Conservation (phyloP, 2,113 vertebrate species). For the Galemys pyrenaicus region DNA sequence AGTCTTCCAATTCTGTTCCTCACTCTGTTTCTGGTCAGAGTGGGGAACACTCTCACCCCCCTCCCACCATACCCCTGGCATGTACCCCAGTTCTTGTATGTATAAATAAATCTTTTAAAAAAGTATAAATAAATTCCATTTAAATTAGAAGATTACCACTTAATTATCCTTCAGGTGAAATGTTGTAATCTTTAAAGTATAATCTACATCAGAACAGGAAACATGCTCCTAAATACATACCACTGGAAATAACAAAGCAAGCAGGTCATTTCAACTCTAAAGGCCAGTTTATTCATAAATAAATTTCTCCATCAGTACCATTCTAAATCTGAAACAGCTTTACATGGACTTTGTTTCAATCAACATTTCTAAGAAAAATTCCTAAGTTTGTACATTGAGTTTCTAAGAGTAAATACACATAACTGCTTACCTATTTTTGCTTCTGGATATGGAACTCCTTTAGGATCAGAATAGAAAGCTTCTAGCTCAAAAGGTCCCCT, state of each 20-base stretch:
- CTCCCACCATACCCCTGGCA: no score
- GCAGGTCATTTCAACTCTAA: background rate
- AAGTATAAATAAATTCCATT: no score
- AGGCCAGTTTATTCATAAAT: background rate
- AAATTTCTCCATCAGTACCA: background rate
- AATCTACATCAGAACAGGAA: background rate
- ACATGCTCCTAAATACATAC: background rate
- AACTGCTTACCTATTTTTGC: conserved; percentile 87
- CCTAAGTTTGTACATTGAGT: background rate
- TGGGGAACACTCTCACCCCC: no score
- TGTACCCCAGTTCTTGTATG: no score
- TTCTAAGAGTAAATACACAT: background rate
- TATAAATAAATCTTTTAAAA: no score
- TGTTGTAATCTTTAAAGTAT: background rate
- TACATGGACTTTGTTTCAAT: background rate
- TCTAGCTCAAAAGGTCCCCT: conserved; percentile 89
- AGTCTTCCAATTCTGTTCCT: no score
- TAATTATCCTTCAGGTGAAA: no score
- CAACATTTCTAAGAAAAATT: background rate
- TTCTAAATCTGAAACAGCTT: background rate
- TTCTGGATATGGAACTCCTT: conserved; percentile 87
- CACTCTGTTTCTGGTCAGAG: no score
- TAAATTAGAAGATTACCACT: background rate
- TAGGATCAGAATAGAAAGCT: conserved; percentile 89
- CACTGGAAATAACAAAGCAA: background rate